Base-by-base conservation (phyloP, 2,113 vertebrate species). In the Saguinus midas region DNA sequence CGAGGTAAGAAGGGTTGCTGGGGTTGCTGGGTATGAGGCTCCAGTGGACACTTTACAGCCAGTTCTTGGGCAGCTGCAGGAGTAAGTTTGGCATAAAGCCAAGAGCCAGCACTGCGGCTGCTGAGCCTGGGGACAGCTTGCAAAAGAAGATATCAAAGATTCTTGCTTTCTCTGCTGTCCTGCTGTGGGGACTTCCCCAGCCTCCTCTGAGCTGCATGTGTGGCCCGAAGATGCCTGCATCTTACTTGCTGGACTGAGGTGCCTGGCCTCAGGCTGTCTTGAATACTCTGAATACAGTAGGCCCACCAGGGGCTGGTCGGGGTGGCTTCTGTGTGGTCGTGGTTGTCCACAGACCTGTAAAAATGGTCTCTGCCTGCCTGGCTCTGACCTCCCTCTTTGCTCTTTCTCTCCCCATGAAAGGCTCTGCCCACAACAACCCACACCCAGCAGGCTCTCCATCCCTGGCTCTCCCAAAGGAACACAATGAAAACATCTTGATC, bases 1-100 rank as follows among this genome's bases (percentile, higher is more conserved):
- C 0, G 98, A 99, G 99, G 99, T 99, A 98, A 99, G 98, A 85
- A 75, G 92, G 84, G 25, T 37, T 12, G 0, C 1, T 50, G 78
- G 96, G 95, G 78, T 75, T 64, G 52, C 68, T 43, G 61, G 66
- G 48, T 73, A 61, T 78, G 83, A 61, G 66, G 84, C 58, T 32
- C 82, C 29, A 35, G 17, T 45, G 79, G n/a, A 78, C 32, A 57
- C 57, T 87, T 84, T 75, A 27, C 21, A 72, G 68, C 64, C 82
- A 58, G 79, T 52, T 40, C 64, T 88, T 29, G 48, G 96, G 94
- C 92, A 96, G 92, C 97, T 90, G 96, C 97, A 92, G 94, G 64
- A 97, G 43, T 64, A 57, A 83, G 64, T 27, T 4, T 92, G 96
- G 96, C 97, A 79, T 27, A 43, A n/a, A 88, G 94, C 96, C 97